These are phyloP conservation scores for Burhinus oedicnemus DNA, from an alignment of 2,113 vertebrate genomes.

Conservation along the genomic window DNA sequence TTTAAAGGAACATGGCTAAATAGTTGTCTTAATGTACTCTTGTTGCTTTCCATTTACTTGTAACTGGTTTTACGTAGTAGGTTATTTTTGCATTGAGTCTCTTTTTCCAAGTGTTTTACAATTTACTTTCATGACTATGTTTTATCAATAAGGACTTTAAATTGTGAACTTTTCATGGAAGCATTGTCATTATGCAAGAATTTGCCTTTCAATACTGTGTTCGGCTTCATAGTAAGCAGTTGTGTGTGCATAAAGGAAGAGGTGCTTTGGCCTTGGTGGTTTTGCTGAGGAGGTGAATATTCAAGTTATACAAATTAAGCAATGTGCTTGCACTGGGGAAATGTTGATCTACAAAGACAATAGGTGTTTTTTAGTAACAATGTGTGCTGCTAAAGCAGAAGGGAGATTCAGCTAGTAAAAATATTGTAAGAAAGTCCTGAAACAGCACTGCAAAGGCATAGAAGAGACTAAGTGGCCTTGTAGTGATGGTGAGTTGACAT, in stretches of 20 bases:
- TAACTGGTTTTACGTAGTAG: not conserved
- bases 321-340: not conserved
- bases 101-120: not conserved
- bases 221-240: fast-evolving
- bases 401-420: not conserved
- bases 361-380: not conserved
- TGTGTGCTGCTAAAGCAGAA: not conserved
- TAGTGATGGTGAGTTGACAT: not conserved
- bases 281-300: not conserved
- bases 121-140: not conserved
- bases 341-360: not conserved
- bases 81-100: not conserved
- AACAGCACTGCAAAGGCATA: not conserved
- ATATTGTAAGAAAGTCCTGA: not conserved
- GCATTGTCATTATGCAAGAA: not conserved
- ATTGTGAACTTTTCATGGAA: not conserved
- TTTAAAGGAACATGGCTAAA: not conserved
- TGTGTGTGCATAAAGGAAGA: not conserved
- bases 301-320: not conserved
- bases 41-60: not conserved
- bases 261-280: not conserved
- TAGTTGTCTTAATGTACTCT: not conserved
- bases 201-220: not conserved
- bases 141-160: not conserved
- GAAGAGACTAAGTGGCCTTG: not conserved